Conservation (phyloP, 2,888 invertebrate species). For the Diploptera punctata region DNA sequence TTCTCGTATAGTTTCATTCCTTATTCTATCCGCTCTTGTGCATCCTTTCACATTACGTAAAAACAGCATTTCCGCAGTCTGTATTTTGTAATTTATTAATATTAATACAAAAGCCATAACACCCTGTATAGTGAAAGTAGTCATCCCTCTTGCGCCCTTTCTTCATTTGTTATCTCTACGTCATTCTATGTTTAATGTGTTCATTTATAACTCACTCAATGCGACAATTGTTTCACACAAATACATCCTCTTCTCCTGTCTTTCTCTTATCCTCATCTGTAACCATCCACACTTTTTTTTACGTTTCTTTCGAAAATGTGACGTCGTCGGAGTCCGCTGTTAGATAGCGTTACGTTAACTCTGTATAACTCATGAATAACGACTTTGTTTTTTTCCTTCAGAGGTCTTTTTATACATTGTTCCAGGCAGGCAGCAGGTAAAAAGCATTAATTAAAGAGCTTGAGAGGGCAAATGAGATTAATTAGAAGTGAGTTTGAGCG, state of each 20-base stretch:
- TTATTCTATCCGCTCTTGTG: too few relatives aligned
- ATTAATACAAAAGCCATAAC: too few relatives aligned
- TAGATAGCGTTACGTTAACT: slow-evolving; percentile 11
- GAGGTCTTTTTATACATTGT: slow-evolving; percentile 34
- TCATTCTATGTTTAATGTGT: slow-evolving; percentile 25
- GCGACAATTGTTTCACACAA: slow-evolving; percentile 37
- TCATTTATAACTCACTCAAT: slow-evolving; percentile 28
- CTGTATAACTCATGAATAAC: slow-evolving; percentile 33
- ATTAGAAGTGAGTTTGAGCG: slow-evolving; percentile 40
- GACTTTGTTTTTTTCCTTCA: slow-evolving; percentile 35
- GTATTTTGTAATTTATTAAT: too few relatives aligned
- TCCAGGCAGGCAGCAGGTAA: slow-evolving; percentile 40
- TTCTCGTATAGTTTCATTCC: too few relatives aligned
- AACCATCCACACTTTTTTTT: slow-evolving; percentile 43
- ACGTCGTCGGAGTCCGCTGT: background rate
- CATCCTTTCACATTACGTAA: too few relatives aligned
- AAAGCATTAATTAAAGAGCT: slow-evolving; percentile 44
- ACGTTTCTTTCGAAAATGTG: background rate
- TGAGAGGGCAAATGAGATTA: slow-evolving; percentile 43
- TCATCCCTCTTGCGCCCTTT: background rate
- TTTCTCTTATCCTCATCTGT: slow-evolving; percentile 48
- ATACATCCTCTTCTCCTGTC: slow-evolving; percentile 44
- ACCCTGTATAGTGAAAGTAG: too few relatives aligned
- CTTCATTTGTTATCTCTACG: slow-evolving; percentile 6
- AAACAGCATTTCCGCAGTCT: too few relatives aligned